A percentile compares a stretch with the other conserved stretches of the same genome.
Conservation (phyloP, 2,888 invertebrate species). For the Tolmerus cingulatus region DNA sequence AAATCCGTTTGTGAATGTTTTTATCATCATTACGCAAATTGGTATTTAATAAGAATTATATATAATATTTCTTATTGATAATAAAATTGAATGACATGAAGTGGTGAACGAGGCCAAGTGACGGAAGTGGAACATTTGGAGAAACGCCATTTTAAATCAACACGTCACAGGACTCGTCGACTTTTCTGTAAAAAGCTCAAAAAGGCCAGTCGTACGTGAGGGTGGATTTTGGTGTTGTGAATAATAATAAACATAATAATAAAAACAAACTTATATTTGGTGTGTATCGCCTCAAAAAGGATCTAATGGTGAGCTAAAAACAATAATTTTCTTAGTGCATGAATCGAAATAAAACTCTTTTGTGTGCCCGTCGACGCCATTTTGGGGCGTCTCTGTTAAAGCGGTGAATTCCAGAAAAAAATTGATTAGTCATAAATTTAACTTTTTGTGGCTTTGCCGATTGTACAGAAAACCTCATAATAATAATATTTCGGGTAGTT, state of each 20-base stretch:
- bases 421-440: neutral
- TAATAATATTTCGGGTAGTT: neutral
- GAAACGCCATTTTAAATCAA: neutral
- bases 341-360: neutral
- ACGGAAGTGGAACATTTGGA: neutral
- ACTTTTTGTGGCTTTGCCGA: neutral
- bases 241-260: neutral
- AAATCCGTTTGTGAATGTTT: no score
- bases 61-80: neutral
- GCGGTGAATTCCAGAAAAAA: neutral
- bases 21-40: no score
- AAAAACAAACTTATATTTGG: neutral
- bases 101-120: no score
- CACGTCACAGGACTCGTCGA: neutral
- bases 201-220: neutral
- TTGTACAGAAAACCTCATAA: neutral
- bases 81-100: neutral
- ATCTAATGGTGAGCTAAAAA: constrained; percentile 26
- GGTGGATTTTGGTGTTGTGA: neutral
- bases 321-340: neutral
- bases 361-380: constrained; percentile 1
- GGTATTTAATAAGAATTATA: no score
- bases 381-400: constrained; percentile 22
- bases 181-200: neutral
- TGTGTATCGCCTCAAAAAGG: neutral